phyloP scores from a whole-genome alignment of 2,888 invertebrate genomes.

The Heliconius cydno region DNA sequence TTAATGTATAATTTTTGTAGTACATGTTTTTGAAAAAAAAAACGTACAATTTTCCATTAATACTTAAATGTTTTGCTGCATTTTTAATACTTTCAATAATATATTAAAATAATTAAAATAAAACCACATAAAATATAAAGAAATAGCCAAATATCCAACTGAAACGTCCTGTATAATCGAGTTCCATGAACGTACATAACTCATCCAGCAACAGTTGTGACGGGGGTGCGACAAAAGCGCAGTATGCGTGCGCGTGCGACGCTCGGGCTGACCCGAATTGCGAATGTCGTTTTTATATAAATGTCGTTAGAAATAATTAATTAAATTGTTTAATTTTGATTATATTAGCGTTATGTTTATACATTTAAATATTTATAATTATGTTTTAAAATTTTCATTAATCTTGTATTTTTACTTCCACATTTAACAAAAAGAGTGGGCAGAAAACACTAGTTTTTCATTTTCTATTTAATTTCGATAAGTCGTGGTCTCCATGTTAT shows the following conservation, averaged over 20 bases:
- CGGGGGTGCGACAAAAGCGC: constrained; percentile 77
- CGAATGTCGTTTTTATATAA: constrained; percentile 45
- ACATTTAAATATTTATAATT: not conserved
- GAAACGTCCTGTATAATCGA: constrained; percentile 56
- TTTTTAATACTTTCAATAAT: not conserved
- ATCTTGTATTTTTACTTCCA: not conserved
- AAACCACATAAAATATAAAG: not conserved
- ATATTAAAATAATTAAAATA: constrained; percentile 17
- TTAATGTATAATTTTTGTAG: not conserved
- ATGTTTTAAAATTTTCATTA: not conserved
- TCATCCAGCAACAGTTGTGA: constrained; percentile 80
- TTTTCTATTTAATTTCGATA: not conserved
- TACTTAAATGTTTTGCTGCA: not conserved
- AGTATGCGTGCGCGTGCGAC: constrained; percentile 72
- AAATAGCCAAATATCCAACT: not conserved
- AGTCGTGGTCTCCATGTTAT: not conserved
- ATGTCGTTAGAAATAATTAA: constrained; percentile 51
- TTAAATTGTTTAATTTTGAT: constrained; percentile 24
- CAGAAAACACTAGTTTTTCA: not conserved
- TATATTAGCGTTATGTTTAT: not conserved
- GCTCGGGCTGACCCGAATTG: constrained; percentile 53
- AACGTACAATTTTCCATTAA: not conserved
- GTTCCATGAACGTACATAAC: constrained; percentile 68
- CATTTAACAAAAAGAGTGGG: not conserved
- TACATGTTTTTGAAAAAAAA: no score